Evolutionary conservation across 2,797 vertebrate genomes (phyloP).

Genomic region (Amblyraja radiata): DNA sequence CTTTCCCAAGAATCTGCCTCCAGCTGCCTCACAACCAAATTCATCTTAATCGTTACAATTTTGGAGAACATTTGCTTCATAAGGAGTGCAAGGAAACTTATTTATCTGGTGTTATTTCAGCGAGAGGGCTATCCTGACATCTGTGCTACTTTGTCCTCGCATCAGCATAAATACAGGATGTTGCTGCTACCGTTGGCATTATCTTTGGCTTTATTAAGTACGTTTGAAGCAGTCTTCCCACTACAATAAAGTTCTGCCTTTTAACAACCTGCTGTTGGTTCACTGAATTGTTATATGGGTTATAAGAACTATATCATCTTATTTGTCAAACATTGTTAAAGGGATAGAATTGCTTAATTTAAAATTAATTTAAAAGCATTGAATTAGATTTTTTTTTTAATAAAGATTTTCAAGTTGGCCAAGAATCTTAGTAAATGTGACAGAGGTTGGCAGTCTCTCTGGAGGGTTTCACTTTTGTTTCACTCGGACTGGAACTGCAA

Average conservation of each 20-base stretch:
- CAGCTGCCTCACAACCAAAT: not conserved
- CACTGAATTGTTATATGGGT: not conserved
- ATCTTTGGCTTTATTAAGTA: not conserved
- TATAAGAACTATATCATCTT: not conserved
- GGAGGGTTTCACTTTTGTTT: too few relatives aligned
- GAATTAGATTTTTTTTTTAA: not conserved
- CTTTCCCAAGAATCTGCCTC: not conserved
- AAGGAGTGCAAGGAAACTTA: not conserved
- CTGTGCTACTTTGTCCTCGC: not conserved
- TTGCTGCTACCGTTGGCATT: not conserved
- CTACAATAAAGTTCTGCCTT: not conserved
- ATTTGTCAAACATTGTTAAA: not conserved
- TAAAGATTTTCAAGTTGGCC: not conserved
- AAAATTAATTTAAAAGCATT: not conserved
- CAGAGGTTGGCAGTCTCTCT: not conserved
- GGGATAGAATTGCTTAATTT: not conserved
- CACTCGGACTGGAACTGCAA: too few relatives aligned
- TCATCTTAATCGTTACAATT: not conserved
- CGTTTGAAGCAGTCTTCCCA: not conserved
- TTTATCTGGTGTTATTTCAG: not conserved
- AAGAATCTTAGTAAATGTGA: not conserved
- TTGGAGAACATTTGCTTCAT: not conserved
- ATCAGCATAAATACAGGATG: conserved; percentile 23
- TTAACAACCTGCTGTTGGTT: not conserved
- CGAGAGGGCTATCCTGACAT: not conserved